Evolutionary conservation across 2,888 invertebrate species (phyloP), one percentile per base, ranked within the genome.

Genomic region (Athalia rosae): DNA sequence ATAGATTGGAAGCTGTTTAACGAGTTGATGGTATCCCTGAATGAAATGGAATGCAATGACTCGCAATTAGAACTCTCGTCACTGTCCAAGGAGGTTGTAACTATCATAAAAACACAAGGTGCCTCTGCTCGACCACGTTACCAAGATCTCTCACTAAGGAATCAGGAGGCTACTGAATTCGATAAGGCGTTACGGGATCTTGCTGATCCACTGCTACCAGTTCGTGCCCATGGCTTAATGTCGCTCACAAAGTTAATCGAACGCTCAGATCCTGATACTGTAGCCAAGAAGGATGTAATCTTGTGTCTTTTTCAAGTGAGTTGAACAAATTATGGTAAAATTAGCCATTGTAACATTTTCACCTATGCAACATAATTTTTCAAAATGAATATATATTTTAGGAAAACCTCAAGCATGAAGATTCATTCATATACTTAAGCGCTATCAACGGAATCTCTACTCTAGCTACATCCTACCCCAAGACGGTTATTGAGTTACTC

Each of bases 391-490:
- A 1, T 47, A 1, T 79, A 85, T 92, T 90, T 77, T 83, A 95
- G 93, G 94, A 95, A 89, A 94, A 95, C 90, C 88, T 97, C 0
- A 93, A 93, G 86, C 93, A 97, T 83, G 90, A 93, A 9, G 97
- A 97, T 87, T 95, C 97, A 0, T 97, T 96, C 87, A 91, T 97
- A 78, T 97, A 97, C 88, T 89, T 97, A 79, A 92, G 94, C 78
- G 94, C 96, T 3, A 93, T 97, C 15, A 94, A 95, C 86, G 96
- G 95, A 1, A 89, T 97, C 67, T 93, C 95, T 7, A 91, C 94
- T 1, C 90, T 97, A 80, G 93, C 94, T 9, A 91, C 92, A 50
- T 89, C 91, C 74, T 94, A 93, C 87, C 94, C 96, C 0, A 93
- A 94, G 83, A 92, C 93, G 83, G 93, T 96, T 0, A 88, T 97